Conservation (phyloP, 2,113 vertebrate species). For the Otis tarda region DNA sequence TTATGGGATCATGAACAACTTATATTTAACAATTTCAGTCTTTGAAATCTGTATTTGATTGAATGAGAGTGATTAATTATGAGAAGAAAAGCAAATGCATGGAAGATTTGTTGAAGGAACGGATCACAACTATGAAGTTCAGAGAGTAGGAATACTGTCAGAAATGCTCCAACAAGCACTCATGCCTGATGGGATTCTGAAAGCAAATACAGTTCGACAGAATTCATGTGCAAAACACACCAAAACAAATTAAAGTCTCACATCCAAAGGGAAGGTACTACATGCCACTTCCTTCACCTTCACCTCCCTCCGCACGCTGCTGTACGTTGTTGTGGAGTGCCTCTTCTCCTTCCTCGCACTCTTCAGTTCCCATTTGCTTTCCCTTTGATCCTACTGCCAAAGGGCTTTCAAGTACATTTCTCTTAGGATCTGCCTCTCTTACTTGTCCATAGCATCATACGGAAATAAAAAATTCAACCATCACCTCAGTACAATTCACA, state of each 20-base stretch:
- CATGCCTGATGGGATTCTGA: background rate
- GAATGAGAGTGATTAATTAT: conserved; percentile 26
- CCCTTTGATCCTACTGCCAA: background rate
- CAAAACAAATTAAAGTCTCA: background rate
- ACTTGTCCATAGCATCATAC: background rate
- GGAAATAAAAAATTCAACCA: background rate
- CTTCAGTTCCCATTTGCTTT: background rate
- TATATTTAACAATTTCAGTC: background rate
- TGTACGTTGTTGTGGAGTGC: accelerated
- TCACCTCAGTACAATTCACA: background rate
- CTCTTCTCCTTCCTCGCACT: background rate
- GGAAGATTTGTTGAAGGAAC: conserved; percentile 13
- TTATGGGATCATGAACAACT: background rate
- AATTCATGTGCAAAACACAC: background rate
- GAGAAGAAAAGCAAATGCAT: conserved; percentile 30
- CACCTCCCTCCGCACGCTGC: background rate
- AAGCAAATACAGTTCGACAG: background rate
- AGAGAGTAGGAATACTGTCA: conserved; percentile 1
- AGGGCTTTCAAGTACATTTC: background rate
- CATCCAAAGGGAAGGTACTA: background rate
- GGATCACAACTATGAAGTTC: conserved; percentile 18
- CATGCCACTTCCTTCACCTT: background rate
- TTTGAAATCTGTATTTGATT: conserved; percentile 6
- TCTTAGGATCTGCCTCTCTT: background rate
- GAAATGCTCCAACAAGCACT: background rate